Evolutionary conservation across 2,888 invertebrate species (phyloP).

Genomic region (Parelbella ahira): DNA sequence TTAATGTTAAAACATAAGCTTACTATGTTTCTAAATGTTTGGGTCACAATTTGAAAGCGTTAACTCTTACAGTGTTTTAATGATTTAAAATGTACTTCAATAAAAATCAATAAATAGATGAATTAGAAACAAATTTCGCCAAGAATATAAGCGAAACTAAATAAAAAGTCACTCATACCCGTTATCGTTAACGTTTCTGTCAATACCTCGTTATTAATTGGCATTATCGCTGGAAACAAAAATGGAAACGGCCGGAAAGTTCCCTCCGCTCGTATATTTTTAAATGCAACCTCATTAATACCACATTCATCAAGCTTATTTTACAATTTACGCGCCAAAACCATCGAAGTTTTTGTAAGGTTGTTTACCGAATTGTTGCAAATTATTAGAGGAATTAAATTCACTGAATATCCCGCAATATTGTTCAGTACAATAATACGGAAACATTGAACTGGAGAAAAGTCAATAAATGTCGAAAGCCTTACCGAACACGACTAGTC

Average conservation of each 20-base stretch:
- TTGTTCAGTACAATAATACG: no score
- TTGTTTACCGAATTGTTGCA: constrained; percentile 30
- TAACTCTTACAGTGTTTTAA: no score
- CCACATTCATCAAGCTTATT: constrained; percentile 17
- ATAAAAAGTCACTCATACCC: not conserved
- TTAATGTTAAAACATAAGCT: no score
- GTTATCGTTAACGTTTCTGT: constrained; percentile 5
- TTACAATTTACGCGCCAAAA: constrained; percentile 11
- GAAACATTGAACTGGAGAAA: no score
- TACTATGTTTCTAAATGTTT: no score
- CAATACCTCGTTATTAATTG: constrained; percentile 12
- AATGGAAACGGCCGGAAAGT: constrained; percentile 5
- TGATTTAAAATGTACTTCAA: no score
- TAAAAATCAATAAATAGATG: no score
- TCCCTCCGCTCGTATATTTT: constrained; percentile 11
- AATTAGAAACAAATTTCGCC: no score
- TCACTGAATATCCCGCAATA: not conserved
- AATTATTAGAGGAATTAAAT: constrained; percentile 31
- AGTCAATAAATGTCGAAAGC: no score
- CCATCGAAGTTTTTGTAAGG: constrained; percentile 25
- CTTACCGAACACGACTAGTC: no score
- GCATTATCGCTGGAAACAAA: constrained; percentile 5
- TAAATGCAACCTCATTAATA: constrained; percentile 7
- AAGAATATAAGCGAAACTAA: no score
- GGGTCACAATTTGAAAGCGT: no score